These are phyloP conservation scores for Cistogaster globosa DNA, from an alignment of 2,888 invertebrate species.

Conservation along the genomic window DNA sequence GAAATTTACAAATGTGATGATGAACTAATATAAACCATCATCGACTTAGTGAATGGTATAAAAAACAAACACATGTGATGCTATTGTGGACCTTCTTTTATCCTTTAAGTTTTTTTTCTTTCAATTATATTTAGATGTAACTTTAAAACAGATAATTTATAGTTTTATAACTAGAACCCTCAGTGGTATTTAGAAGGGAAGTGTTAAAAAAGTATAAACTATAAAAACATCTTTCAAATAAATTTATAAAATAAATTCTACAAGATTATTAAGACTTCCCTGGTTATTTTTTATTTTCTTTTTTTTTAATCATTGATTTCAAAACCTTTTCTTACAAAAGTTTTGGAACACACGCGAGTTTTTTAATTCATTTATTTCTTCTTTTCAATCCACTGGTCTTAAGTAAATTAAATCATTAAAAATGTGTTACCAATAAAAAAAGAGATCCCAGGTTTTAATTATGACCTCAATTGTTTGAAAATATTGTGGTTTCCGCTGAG, in stretches of 20 bases:
- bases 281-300: no score
- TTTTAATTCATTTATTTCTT: conserved; percentile 13
- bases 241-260: no score
- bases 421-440: background rate
- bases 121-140: conserved; percentile 20
- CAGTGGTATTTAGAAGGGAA: background rate
- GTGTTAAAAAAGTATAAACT: background rate
- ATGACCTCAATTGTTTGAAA: conserved; percentile 61
- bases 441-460: conserved; percentile 33
- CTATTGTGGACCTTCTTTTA: conserved; percentile 55
- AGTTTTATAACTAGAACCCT: background rate
- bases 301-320: conserved; percentile 3
- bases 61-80: conserved; percentile 47
- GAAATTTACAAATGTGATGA: no score
- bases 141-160: conserved; percentile 28
- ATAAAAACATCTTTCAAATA: conserved; percentile 20
- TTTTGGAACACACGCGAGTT: conserved; percentile 36
- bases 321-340: conserved; percentile 25
- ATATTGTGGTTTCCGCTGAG: conserved; percentile 71
- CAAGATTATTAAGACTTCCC: conserved; percentile 14
- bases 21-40: no score
- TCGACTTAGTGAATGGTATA: background rate
- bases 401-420: conserved; percentile 16
- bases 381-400: background rate
- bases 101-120: conserved; percentile 37